Conservation (phyloP, 2,888 invertebrate genomes). For the Drosophila putrida region DNA sequence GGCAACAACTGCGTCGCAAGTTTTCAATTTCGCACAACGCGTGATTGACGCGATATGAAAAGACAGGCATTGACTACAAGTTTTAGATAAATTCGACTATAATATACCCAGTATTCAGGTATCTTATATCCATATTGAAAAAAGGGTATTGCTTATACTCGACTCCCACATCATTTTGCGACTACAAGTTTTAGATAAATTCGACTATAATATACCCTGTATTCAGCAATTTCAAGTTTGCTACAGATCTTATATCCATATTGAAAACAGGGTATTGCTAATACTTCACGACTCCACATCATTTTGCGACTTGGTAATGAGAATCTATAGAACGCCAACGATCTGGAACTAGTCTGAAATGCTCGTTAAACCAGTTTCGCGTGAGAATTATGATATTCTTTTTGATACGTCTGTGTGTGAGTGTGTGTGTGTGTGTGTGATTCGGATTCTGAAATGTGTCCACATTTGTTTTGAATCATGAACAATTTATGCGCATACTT, state of each 20-base stretch:
- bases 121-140: background rate
- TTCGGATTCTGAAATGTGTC: constrained; percentile 18
- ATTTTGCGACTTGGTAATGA: background rate
- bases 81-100: background rate
- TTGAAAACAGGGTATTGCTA: constrained; percentile 12
- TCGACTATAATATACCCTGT: background rate
- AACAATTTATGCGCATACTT: constrained; percentile 50
- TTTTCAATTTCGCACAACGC: constrained; percentile 56
- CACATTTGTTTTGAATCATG: constrained; percentile 15
- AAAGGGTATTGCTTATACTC: constrained; percentile 18
- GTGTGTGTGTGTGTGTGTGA: constrained; percentile 2
- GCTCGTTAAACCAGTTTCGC: constrained; percentile 45
- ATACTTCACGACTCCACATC: constrained; percentile 14
- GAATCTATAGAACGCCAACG: constrained; percentile 20
- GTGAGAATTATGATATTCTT: constrained; percentile 37
- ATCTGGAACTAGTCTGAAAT: constrained; percentile 44
- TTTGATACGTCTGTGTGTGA: background rate
- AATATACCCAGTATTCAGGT: constrained; percentile 20
- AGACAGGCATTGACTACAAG: constrained; percentile 2
- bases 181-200: background rate
- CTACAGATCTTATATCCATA: background rate
- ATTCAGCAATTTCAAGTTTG: no score
- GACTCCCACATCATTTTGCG: constrained; percentile 8
- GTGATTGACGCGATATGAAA: constrained; percentile 41
- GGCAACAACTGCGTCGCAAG: constrained; percentile 60